Evolutionary conservation across 1,140 invertebrate species (phyloP).

Genomic region (Drosophila yakuba): DNA sequence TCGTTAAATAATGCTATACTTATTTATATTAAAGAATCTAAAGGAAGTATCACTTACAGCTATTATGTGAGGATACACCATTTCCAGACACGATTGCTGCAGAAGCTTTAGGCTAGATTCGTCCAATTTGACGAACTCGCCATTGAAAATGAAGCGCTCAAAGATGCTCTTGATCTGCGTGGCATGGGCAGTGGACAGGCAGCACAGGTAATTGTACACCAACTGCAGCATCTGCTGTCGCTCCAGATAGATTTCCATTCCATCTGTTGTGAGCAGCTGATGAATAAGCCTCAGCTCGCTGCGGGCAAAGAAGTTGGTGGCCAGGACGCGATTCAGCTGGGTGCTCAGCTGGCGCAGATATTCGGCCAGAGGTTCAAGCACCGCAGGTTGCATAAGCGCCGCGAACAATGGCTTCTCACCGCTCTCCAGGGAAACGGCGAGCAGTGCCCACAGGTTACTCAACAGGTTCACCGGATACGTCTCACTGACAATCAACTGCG

Average conservation of each 20-base stretch:
- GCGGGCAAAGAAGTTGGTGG: constrained; percentile 77
- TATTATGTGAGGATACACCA: constrained; percentile 73
- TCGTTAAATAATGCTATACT: too few species aligned
- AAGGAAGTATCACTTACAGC: constrained; percentile 39
- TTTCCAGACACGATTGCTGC: constrained; percentile 63
- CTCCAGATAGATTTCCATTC: constrained; percentile 60
- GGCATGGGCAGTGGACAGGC: constrained; percentile 63
- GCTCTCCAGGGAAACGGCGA: constrained; percentile 43
- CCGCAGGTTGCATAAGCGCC: constrained; percentile 53
- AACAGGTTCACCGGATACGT: constrained; percentile 75
- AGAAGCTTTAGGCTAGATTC: constrained; percentile 53
- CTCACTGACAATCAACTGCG: constrained; percentile 73
- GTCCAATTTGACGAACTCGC: constrained; percentile 54
- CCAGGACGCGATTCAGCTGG: constrained; percentile 59
- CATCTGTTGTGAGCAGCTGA: constrained; percentile 66
- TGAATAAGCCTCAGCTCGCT: constrained; percentile 72
- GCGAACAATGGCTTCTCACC: constrained; percentile 40
- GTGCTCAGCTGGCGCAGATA: constrained; percentile 55
- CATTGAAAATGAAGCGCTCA: constrained; percentile 71
- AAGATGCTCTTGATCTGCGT: constrained; percentile 74
- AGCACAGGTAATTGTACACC: constrained; percentile 73
- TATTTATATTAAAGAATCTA: constrained; percentile 35
- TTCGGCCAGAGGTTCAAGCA: constrained; percentile 61
- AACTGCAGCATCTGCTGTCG: constrained; percentile 64
- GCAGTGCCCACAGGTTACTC: constrained; percentile 63